A percentile compares a stretch with the other conserved stretches of the same genome.
These are phyloP conservation scores for Phytoseiulus persimilis DNA, from an alignment of 2,888 invertebrate genomes.

Conservation along the genomic window DNA sequence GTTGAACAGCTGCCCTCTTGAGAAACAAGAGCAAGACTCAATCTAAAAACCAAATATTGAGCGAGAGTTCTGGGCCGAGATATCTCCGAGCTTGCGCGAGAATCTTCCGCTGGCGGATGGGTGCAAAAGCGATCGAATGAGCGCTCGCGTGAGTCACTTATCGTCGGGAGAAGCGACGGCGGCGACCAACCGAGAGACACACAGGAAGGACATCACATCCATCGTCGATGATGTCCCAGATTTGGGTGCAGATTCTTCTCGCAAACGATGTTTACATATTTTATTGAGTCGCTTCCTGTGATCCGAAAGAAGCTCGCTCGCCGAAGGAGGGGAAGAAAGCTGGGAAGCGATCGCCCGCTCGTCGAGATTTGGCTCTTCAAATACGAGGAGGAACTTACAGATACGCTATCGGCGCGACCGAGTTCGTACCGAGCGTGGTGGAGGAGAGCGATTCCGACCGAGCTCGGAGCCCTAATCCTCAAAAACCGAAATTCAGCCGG, in stretches of 20 bases:
- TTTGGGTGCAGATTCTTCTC: neutral
- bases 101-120: neutral
- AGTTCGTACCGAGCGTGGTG: neutral
- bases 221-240: constrained; percentile 29
- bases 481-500: too few species aligned
- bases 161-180: neutral
- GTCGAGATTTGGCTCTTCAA: neutral
- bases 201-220: constrained; percentile 22
- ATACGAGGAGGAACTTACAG: neutral
- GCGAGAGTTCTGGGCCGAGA: neutral
- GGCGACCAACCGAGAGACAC: constrained; percentile 7
- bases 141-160: constrained; percentile 31
- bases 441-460: neutral
- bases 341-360: neutral
- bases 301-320: neutral
- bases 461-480: too few species aligned
- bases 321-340: neutral
- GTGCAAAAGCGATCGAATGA: neutral
- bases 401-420: neutral
- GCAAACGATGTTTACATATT: constrained; percentile 38
- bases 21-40: neutral
- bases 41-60: neutral
- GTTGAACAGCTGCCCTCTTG: neutral
- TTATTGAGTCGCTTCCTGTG: constrained; percentile 38
- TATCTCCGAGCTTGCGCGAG: neutral